Base-by-base conservation (phyloP, 2,888 invertebrate genomes). In the Galeopsomyia nigrocyanea region DNA sequence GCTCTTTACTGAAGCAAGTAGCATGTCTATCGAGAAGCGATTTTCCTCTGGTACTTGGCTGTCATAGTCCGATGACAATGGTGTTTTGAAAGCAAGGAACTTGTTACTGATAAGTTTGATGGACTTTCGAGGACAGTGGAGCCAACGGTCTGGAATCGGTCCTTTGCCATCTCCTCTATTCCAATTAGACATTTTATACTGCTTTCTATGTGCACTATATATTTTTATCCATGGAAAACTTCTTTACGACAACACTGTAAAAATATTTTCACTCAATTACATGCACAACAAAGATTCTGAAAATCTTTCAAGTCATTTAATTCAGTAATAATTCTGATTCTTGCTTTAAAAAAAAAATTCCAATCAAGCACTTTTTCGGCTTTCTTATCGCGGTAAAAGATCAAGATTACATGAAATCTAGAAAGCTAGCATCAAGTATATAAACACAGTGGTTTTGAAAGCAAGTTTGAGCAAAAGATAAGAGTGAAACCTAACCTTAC, bases 41-140 rank as follows among this genome's bases (percentile, higher is more conserved):
- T 92, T 92, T 81, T 91, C 92, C 77, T 93, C 91, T 2, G 96
- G 93, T 75, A 99, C 94, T 88, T 95, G 92, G 61, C 90, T 90
- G 85, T 98, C 93, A 85, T 94, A 99, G 68, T 91, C 89, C 10
- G 89, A 87, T 79, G 93, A 94, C 3, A 99, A 88, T 0, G 99
- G 99, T 2, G 99, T 98, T 87, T 98, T 98, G 86, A 97, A 95
- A 5, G 97, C 96, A 73, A 99, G 87, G 86, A 99, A 99, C 83
- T 95, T 94, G 64, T 92, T 91, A 55, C 91, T 91, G 70, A 97
- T 91, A 63, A 95, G 87, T 61, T 88, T 89, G 46, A 89, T 88
- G 26, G 95, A 91, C 87, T 95, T 96, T 78, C 95, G 89, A 65
- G 97, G 97, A 85, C 97, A 97, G 77, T 92, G 90, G 17, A 96